Base-by-base conservation (phyloP, 2,888 invertebrate genomes). In the Laothoe populi region DNA sequence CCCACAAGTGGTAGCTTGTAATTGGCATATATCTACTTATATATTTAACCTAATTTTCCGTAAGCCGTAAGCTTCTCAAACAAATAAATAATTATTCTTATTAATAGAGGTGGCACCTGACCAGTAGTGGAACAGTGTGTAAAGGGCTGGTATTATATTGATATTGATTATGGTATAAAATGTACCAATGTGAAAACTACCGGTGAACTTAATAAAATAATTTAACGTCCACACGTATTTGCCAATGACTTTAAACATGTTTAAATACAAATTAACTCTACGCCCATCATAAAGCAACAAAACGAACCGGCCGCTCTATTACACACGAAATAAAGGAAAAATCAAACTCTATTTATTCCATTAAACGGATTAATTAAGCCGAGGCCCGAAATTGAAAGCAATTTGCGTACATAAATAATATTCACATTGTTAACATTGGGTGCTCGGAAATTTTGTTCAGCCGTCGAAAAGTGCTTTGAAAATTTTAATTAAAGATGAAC, bases 401-500 rank as follows among this genome's bases (percentile, higher is more conserved):
- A 73, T 78, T 82, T 79, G 75, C 74, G 70, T 72, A 67, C 63
- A 69, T 75, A 75, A 78, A 79, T 77, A 78, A 78, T 77, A 70
- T 71, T 68, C 64, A 65, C 67, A 64, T 70, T 68, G 68, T 70
- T 65, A 70, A 69, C 69, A 70, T 64, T 68, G 63, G 64, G 48
- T 46, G 21, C 63, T 49, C 44, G 63, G 64, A 63, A 44, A 53
- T 26, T 61, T 42, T 53, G 40, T 53, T 8, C 44, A 19, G 26
- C 42, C 38, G 53, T 42, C 42, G 72, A 64, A 71, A 77, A 76
- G 72, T 69, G 78, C 74, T 81, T 80, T 77, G 73, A 67, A 77
- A 76, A 81, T 81, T 83, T 84, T 85, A 86, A 87, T 86, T 84
- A 85, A 82, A 78, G 77, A 78, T 72, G 71, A 62, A 68, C 71